phyloP scores from a whole-genome alignment of 2,113 vertebrate genomes.

The Psilopsiagon aurifrons region DNA sequence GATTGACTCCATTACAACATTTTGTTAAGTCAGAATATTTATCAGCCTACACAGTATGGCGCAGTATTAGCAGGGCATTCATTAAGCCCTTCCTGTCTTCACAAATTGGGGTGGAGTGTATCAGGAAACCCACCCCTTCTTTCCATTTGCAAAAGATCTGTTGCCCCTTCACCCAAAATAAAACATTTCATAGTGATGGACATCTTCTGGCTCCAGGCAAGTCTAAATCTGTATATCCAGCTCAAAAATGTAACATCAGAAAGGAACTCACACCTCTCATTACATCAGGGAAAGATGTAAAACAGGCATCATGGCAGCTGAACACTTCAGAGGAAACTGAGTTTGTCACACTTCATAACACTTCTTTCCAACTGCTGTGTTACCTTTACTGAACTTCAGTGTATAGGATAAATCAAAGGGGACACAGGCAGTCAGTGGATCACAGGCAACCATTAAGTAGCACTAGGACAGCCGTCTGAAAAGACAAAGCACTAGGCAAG shows the following conservation, averaged over 20 bases:
- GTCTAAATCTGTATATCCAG: background rate
- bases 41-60: background rate
- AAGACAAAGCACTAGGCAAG: background rate
- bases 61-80: background rate
- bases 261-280: constrained; percentile 24
- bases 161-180: background rate
- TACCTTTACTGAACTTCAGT: background rate
- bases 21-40: background rate
- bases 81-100: background rate
- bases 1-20: background rate
- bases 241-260: constrained; percentile 6
- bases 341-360: constrained; percentile 49
- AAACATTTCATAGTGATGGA: background rate
- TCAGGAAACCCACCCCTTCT: background rate
- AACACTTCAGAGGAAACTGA: constrained; percentile 20
- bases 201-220: constrained; percentile 12
- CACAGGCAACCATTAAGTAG: background rate
- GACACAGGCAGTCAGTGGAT: background rate
- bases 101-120: accelerated
- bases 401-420: constrained; percentile 13
- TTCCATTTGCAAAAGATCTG: background rate
- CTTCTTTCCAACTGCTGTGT: background rate
- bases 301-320: constrained; percentile 52
- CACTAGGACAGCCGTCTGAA: background rate
- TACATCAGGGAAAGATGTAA: constrained; percentile 39